phyloP scores from a whole-genome alignment of 2,797 vertebrate species.

The Coracias cyanogaster region DNA sequence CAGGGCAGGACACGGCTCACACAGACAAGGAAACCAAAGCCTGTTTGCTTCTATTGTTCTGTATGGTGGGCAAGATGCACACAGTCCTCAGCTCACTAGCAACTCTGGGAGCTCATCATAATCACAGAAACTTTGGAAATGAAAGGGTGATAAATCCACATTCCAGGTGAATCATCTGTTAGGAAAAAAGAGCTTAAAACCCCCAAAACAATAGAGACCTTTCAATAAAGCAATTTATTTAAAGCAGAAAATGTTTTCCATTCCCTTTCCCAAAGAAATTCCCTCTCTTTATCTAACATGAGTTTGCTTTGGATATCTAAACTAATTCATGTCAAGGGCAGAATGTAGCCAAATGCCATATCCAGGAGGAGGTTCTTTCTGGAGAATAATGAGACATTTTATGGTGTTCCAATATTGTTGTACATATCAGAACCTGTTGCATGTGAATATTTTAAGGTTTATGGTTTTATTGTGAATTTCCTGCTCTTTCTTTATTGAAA shows the following conservation, averaged over 20 bases:
- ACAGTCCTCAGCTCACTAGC: not conserved
- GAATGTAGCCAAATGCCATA: not conserved
- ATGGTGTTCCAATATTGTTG: not conserved
- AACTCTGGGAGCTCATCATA: not conserved
- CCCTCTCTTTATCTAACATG: not conserved
- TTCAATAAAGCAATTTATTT: not conserved
- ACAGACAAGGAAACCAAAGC: not conserved
- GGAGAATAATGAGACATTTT: not conserved
- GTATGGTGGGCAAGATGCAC: rapidly evolving
- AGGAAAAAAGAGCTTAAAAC: not conserved
- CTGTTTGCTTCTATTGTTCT: not conserved
- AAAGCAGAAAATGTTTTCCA: not conserved
- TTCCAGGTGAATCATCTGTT: not conserved
- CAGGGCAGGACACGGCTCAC: not conserved
- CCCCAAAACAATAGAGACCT: not conserved
- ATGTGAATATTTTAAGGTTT: not conserved
- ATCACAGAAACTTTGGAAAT: not conserved
- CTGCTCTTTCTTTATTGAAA: constrained; percentile 47
- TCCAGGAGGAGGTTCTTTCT: not conserved
- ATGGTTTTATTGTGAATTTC: constrained; percentile 60
- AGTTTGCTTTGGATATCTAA: not conserved
- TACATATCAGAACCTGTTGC: constrained; percentile 33
- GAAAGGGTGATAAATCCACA: not conserved
- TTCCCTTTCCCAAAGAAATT: not conserved
- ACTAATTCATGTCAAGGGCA: not conserved